A percentile compares a stretch with the other conserved stretches of the same genome.
Conservation (phyloP, 2,797 vertebrate species). For the Clarias laeviceps region DNA sequence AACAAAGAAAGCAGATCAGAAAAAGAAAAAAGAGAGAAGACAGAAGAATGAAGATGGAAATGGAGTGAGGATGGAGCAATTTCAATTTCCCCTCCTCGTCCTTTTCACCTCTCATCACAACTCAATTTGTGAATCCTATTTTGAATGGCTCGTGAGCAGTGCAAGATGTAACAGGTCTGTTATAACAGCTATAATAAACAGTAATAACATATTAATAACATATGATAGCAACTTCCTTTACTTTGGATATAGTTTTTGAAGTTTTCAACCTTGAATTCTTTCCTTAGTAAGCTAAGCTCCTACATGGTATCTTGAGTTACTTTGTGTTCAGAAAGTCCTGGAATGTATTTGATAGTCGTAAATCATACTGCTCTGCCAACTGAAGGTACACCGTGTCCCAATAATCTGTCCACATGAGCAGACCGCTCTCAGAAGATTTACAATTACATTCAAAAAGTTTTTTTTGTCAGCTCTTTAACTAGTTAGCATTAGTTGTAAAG, state of each 20-base stretch:
- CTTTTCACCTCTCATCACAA: neutral
- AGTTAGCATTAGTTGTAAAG: too few species aligned
- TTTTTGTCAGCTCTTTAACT: neutral
- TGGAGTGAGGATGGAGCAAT: neutral
- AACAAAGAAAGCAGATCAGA: neutral
- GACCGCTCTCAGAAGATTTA: neutral
- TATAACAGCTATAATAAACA: neutral
- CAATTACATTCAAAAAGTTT: neutral
- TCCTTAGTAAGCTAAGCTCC: neutral
- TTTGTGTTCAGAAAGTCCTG: slow-evolving; percentile 10
- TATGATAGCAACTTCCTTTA: neutral
- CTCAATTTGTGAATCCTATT: slow-evolving; percentile 11
- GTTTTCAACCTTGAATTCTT: neutral
- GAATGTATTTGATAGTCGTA: slow-evolving; percentile 11
- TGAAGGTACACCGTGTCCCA: neutral
- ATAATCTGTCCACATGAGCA: slow-evolving; percentile 15
- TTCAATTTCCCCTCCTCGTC: neutral
- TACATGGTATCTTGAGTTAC: neutral
- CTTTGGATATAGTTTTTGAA: neutral
- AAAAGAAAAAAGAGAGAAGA: neutral
- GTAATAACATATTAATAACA: neutral
- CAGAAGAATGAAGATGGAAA: neutral
- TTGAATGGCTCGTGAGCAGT: neutral
- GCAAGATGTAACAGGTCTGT: neutral
- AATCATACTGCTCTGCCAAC: slow-evolving; percentile 24